phyloP scores from a whole-genome alignment of 2,888 invertebrate species.

The Drosophila mettleri region DNA sequence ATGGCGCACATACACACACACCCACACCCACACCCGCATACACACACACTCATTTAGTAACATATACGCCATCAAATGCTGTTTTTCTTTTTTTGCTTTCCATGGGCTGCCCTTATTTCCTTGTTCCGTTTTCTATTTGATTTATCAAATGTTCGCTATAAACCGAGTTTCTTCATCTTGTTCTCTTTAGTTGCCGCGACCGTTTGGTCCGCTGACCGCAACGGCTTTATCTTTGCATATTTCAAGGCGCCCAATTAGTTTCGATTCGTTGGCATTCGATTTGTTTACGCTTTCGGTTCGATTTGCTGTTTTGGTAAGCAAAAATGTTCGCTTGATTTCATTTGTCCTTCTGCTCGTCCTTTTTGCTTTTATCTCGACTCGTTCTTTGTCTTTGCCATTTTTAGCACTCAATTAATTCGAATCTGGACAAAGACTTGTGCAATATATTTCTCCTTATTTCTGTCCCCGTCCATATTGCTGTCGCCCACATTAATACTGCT shows the following conservation, averaged over 20 bases:
- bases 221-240: constrained; percentile 74
- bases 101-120: constrained; percentile 17
- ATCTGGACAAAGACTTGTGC: constrained; percentile 33
- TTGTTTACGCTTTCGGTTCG: constrained; percentile 48
- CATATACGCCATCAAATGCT: background rate
- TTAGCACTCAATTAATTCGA: constrained; percentile 79
- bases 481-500: constrained; percentile 40
- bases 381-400: constrained; percentile 45
- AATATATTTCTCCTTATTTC: constrained; percentile 57
- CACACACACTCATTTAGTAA: background rate
- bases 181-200: constrained; percentile 9
- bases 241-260: constrained; percentile 75
- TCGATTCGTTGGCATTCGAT: constrained; percentile 73
- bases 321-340: constrained; percentile 72
- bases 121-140: constrained; percentile 49
- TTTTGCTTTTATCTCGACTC: constrained; percentile 44
- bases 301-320: constrained; percentile 50
- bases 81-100: constrained; percentile 5
- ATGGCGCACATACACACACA: constrained; percentile 14
- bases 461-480: constrained; percentile 14
- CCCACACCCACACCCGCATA: background rate
- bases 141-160: constrained; percentile 65
- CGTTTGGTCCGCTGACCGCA: constrained; percentile 55
- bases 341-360: constrained; percentile 37
- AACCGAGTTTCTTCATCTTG: constrained; percentile 46